phyloP scores from a whole-genome alignment of 2,888 invertebrate genomes.

The Leptopilina drosophilae region DNA sequence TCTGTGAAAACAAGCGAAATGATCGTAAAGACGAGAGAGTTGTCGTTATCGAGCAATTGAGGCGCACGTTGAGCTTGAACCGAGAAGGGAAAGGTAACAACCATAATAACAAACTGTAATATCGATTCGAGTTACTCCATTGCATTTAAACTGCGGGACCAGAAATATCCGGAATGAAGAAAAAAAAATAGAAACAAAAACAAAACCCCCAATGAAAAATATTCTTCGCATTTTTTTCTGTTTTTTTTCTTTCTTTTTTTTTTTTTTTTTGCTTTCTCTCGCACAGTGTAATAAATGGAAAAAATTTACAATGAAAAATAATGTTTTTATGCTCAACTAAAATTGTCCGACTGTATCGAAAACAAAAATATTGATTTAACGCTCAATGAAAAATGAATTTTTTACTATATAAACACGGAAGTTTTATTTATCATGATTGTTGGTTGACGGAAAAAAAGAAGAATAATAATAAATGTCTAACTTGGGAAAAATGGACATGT shows the following conservation, averaged over 20 bases:
- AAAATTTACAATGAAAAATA: neutral
- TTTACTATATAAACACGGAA: neutral
- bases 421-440: no score
- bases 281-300: neutral
- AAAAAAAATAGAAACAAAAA: neutral
- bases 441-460: no score
- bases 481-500: no score
- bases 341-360: neutral
- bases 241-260: neutral
- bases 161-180: neutral
- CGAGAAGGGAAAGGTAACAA: neutral
- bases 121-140: conserved; percentile 21
- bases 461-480: no score
- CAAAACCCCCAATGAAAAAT: neutral
- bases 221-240: neutral
- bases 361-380: neutral
- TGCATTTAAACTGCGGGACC: conserved; percentile 3
- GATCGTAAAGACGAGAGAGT: conserved; percentile 28
- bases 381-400: neutral
- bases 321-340: neutral
- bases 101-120: conserved; percentile 26
- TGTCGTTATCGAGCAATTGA: neutral
- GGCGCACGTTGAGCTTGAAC: neutral
- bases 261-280: neutral
- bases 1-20: conserved; percentile 3